Conservation (phyloP, 2,797 vertebrate species). For the Chrysocyon brachyurus region DNA sequence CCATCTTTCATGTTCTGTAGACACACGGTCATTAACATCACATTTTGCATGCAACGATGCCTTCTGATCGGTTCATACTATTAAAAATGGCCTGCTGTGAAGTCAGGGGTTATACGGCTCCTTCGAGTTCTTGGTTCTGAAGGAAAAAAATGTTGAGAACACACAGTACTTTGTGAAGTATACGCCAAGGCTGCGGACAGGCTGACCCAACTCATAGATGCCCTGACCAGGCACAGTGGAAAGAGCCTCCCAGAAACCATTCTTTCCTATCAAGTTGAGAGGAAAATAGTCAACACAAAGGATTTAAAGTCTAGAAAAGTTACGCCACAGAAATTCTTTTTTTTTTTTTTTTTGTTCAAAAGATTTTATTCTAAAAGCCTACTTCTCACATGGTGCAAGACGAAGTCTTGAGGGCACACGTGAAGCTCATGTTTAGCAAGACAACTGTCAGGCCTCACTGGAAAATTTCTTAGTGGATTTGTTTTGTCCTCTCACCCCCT, state of each 20-base stretch:
- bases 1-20: accelerated
- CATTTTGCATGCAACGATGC: accelerated
- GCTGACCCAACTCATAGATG: neutral
- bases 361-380: neutral
- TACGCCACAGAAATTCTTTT: neutral
- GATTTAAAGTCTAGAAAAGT: neutral
- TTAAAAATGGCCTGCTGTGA: neutral
- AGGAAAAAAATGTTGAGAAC: neutral
- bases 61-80: neutral
- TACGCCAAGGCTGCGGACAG: accelerated
- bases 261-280: neutral
- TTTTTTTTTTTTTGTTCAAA: neutral
- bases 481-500: neutral
- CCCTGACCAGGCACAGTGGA: neutral
- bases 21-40: accelerated
- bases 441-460: neutral
- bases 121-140: neutral
- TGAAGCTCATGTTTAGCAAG: neutral
- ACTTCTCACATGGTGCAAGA: neutral
- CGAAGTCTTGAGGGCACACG: neutral
- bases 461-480: neutral
- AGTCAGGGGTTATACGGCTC: neutral
- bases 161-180: neutral
- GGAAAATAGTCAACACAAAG: neutral
- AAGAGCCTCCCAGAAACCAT: neutral